Base-by-base conservation (phyloP, 1,140 invertebrate species). In the Nasonia vitripennis region DNA sequence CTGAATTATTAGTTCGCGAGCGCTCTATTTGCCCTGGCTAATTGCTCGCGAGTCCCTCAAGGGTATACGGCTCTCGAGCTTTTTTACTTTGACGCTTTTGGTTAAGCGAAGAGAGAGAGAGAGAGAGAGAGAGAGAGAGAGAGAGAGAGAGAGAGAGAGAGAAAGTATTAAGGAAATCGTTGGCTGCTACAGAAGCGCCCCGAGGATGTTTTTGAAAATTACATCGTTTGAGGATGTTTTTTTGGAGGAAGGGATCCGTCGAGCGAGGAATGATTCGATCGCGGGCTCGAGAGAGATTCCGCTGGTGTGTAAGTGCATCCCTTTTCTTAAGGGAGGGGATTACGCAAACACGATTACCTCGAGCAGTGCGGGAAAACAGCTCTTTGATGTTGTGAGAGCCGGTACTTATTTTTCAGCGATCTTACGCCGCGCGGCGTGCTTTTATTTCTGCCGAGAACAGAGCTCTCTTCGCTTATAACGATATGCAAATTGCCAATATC, bases 1-100 rank as follows among this genome's bases (percentile, higher is more conserved):
- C n/a, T 79, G 31, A 81, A 75, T 85, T 81, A 85, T 85, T 68
- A 85, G 51, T 20, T 74, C 34, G 73, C 71, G 4, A 20, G 55
- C 17, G 2, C 34, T 23, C 23, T 73, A 79, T 79, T 84, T 84
- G 67, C 78, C 1, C 73, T 80, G 74, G 68, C 67, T 79, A 85
- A 85, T 75, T 79, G 17, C 17, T 62, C 41, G 31, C 71, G 34
- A 45, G 41, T 45, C 41, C 41, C 41, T 45, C 41, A 45, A 45
- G 11, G 14, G 31, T 34, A 12, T 78, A 23, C 27, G 0, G 70
- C 68, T 71, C 7, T 9, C 27, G 7, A 71, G 31, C 45, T 34
- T 71, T 71, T 27, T 67, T 45, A 0, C 34, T 45, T 81, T 48
- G 62, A 70, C 34, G 51, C 34, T 79, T 67, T 55, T 51, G 12